These are phyloP conservation scores for Platygyra sinensis DNA, from an alignment of 64 coral and sea anemone genomes.

Conservation along the genomic window DNA sequence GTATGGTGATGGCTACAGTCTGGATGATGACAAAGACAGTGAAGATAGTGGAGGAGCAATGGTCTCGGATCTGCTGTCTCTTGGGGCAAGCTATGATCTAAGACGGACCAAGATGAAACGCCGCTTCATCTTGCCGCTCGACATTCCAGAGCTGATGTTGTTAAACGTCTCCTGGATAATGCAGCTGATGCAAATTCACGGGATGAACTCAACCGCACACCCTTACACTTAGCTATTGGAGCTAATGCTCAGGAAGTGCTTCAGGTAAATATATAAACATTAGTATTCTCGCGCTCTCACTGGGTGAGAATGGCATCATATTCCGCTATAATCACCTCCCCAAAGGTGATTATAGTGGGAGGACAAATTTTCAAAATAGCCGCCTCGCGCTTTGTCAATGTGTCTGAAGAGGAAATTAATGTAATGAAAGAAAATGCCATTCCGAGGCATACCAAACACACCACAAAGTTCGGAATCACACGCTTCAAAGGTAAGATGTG, in stretches of 20 bases:
- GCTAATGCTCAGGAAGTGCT: slow-evolving; percentile 96
- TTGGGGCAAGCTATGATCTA: slow-evolving; percentile 77
- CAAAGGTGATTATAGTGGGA: too few species aligned
- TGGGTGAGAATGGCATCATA: too few species aligned
- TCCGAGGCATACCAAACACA: too few species aligned
- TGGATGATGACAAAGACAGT: slow-evolving; percentile 94
- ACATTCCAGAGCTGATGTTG: slow-evolving; percentile 84
- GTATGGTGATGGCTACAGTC: slow-evolving; percentile 70
- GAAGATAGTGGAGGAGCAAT: slow-evolving; percentile 94
- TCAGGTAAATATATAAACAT: slow-evolving; percentile 89
- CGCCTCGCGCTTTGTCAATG: too few species aligned
- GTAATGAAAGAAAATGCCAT: too few species aligned
- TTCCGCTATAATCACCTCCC: too few species aligned
- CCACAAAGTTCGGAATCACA: too few species aligned
- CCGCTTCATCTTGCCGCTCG: slow-evolving; percentile 91
- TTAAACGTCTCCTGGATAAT: slow-evolving; percentile 85
- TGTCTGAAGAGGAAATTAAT: too few species aligned
- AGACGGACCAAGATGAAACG: slow-evolving; percentile 88
- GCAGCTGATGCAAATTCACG: slow-evolving; percentile 83
- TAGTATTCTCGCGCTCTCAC: too few species aligned
- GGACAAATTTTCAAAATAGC: too few species aligned
- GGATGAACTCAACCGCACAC: slow-evolving; percentile 81
- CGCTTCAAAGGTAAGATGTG: too few species aligned
- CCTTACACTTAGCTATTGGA: slow-evolving; percentile 84
- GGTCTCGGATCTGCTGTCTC: slow-evolving; percentile 84